phyloP scores from a whole-genome alignment of 2,888 invertebrate species.

The Dexiosoma caninum region DNA sequence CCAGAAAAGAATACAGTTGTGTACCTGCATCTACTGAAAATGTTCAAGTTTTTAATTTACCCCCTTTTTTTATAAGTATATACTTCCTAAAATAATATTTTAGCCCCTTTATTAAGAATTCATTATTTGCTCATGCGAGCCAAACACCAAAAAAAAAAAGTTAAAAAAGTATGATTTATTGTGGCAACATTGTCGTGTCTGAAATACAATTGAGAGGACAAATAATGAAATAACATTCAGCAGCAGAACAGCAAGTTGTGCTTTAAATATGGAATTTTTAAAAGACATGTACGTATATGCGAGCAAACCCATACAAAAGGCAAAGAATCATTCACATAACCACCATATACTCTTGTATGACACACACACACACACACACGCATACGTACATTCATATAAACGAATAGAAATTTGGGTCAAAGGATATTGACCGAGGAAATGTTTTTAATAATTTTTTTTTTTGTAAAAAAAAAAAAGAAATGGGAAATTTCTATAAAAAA shows the following conservation, averaged over 20 bases:
- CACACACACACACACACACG: conserved; percentile 59
- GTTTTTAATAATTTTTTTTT: conserved; percentile 47
- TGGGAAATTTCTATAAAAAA: conserved; percentile 1
- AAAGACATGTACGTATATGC: conserved; percentile 29
- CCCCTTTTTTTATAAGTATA: too few species aligned
- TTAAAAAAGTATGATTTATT: not conserved
- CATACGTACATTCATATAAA: conserved; percentile 34
- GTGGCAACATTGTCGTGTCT: not conserved
- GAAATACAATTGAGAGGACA: conserved; percentile 28
- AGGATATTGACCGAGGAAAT: conserved; percentile 74
- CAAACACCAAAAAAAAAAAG: too few species aligned
- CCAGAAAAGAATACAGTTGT: too few species aligned
- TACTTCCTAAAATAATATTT: too few species aligned
- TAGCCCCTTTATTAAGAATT: too few species aligned
- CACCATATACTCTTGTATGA: not conserved
- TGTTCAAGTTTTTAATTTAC: too few species aligned
- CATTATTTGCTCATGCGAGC: too few species aligned
- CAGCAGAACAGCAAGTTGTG: conserved; percentile 52
- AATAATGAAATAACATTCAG: conserved; percentile 21
- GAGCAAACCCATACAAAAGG: conserved; percentile 14
- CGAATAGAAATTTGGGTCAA: conserved; percentile 73
- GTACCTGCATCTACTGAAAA: too few species aligned
- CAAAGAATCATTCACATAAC: conserved; percentile 27
- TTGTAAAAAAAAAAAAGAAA: not conserved
- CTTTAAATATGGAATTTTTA: conserved; percentile 17